phyloP scores from a whole-genome alignment of 2,113 vertebrate genomes.

The Platycercus adscitus region DNA sequence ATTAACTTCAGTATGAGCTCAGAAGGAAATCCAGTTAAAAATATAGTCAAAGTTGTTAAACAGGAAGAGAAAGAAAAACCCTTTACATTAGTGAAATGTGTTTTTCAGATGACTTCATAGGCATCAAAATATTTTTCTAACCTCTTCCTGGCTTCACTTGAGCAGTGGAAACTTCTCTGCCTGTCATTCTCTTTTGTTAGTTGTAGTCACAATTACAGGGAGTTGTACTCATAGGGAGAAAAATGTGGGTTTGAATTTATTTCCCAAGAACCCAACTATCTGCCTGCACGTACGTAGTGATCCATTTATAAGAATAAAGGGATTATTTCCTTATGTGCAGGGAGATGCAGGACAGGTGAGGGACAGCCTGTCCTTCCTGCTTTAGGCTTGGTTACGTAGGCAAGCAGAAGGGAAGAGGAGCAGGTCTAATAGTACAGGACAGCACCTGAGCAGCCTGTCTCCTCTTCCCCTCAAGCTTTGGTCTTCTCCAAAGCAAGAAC shows the following conservation, averaged over 20 bases:
- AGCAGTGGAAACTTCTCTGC: background rate
- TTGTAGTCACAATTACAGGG: background rate
- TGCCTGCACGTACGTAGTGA: background rate
- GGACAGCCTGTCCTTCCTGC: background rate
- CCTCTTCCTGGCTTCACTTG: background rate
- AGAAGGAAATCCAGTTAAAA: background rate
- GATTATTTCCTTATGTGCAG: background rate
- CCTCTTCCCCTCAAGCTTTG: background rate
- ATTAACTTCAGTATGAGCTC: background rate
- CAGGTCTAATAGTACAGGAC: background rate
- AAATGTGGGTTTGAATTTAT: background rate
- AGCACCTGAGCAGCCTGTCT: background rate
- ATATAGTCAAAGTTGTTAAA: background rate
- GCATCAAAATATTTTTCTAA: background rate
- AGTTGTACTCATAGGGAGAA: background rate
- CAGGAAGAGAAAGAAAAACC: background rate
- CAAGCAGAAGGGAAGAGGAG: background rate
- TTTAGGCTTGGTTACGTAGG: accelerated
- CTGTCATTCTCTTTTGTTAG: background rate
- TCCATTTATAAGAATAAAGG: background rate
- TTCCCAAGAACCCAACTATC: background rate
- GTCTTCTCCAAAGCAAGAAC: background rate
- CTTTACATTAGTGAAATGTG: background rate
- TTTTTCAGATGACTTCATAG: background rate
- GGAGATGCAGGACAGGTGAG: background rate